Conservation (phyloP, 2,888 invertebrate genomes). For the Dynastes hyllus region DNA sequence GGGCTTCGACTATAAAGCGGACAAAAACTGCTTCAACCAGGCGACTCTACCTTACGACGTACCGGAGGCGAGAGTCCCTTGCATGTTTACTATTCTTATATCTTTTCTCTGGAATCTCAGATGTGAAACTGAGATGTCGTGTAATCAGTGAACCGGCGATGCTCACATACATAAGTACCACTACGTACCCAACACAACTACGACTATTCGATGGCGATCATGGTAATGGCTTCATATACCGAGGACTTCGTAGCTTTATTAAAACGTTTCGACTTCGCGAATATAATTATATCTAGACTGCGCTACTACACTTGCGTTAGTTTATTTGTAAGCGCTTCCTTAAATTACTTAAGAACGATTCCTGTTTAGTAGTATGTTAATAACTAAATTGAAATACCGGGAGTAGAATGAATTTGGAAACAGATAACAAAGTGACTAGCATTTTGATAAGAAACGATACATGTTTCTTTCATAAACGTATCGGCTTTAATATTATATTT, state of each 20-base stretch:
- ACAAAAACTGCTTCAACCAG: slow-evolving; percentile 58
- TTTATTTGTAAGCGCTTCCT: slow-evolving; percentile 8
- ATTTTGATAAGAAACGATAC: too few relatives aligned
- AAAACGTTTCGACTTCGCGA: slow-evolving; percentile 25
- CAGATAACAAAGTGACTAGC: too few relatives aligned
- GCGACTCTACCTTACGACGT: slow-evolving; percentile 54
- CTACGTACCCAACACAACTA: slow-evolving; percentile 22
- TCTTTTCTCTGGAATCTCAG: slow-evolving; percentile 50
- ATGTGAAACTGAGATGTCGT: slow-evolving; percentile 44
- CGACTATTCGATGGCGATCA: slow-evolving; percentile 39
- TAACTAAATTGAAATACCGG: neutral
- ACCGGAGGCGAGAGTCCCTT: slow-evolving; percentile 46
- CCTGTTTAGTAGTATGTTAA: neutral
- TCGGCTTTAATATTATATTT: too few relatives aligned
- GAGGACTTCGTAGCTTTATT: slow-evolving; percentile 27
- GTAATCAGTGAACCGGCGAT: slow-evolving; percentile 48
- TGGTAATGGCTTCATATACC: slow-evolving; percentile 42
- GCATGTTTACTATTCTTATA: slow-evolving; percentile 54
- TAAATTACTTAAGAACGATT: neutral
- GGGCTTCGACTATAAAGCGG: slow-evolving; percentile 57
- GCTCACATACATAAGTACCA: slow-evolving; percentile 4
- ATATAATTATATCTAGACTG: slow-evolving; percentile 23
- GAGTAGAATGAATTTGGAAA: neutral
- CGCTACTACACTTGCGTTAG: slow-evolving; percentile 10
- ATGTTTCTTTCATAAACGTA: too few relatives aligned